Conservation (phyloP, 2,797 vertebrate species). For the Helicolenus hilgendorfi region DNA sequence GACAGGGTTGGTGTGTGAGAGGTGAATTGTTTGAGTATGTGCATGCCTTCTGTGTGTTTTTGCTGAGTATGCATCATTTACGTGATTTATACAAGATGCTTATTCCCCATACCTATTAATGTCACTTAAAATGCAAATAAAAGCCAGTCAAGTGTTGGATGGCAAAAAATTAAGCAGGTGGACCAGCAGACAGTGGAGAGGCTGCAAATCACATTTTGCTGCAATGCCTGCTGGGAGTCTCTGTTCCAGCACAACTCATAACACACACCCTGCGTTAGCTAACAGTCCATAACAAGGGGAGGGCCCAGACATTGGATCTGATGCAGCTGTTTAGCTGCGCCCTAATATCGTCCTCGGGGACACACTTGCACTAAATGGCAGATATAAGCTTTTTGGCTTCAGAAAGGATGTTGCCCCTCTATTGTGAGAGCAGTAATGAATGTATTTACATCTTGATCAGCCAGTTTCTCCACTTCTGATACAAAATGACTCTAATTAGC, state of each 20-base stretch:
- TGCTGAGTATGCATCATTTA: slow-evolving; percentile 70
- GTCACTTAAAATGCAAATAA: slow-evolving; percentile 87
- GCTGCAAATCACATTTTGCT: slow-evolving; percentile 79
- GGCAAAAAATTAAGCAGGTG: slow-evolving; percentile 73
- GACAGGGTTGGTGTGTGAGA: background rate
- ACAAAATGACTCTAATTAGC: slow-evolving; percentile 79
- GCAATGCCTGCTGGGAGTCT: slow-evolving; percentile 81
- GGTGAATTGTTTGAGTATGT: slow-evolving; percentile 19
- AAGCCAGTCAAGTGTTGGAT: slow-evolving; percentile 77
- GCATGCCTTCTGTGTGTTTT: slow-evolving; percentile 34
- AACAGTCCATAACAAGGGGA: slow-evolving; percentile 80
- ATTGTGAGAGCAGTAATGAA: slow-evolving; percentile 60
- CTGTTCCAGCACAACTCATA: slow-evolving; percentile 63
- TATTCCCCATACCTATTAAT: slow-evolving; percentile 76
- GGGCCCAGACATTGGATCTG: slow-evolving; percentile 68
- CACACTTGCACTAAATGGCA: slow-evolving; percentile 69
- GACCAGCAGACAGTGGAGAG: slow-evolving; percentile 56
- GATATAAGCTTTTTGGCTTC: slow-evolving; percentile 70
- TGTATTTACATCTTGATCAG: slow-evolving; percentile 79
- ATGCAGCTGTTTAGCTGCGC: slow-evolving; percentile 81
- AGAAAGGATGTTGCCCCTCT: slow-evolving; percentile 38
- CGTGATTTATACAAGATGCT: slow-evolving; percentile 77
- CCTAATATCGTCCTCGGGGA: slow-evolving; percentile 81
- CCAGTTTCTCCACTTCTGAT: slow-evolving; percentile 56
- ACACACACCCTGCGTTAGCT: slow-evolving; percentile 62